These are phyloP conservation scores for Elymnias hypermnestra DNA, from an alignment of 1,140 invertebrate genomes.

Conservation along the genomic window DNA sequence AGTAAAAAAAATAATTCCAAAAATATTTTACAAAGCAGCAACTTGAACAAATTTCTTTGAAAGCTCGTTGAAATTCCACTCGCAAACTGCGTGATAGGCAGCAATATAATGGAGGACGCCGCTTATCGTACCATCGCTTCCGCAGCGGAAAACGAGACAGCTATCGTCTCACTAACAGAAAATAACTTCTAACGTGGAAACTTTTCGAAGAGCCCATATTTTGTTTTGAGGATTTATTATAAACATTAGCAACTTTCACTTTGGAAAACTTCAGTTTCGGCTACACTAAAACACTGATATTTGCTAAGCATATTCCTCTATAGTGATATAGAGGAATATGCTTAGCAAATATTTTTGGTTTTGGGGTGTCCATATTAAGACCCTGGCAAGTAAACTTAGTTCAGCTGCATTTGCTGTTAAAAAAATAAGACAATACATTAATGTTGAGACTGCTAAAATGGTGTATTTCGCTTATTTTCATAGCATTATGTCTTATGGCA, in stretches of 20 bases:
- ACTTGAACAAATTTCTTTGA: slow-evolving; percentile 9
- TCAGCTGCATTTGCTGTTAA: too few relatives aligned
- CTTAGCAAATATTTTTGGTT: too few relatives aligned
- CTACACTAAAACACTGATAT: too few relatives aligned
- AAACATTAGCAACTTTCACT: neutral
- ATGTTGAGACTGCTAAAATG: too few relatives aligned
- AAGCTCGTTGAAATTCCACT: slow-evolving; percentile 25
- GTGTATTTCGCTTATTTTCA: too few relatives aligned
- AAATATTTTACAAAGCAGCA: neutral
- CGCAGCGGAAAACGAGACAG: slow-evolving; percentile 37
- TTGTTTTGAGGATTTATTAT: slow-evolving; percentile 16
- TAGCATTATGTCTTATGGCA: too few relatives aligned
- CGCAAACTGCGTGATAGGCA: slow-evolving; percentile 31
- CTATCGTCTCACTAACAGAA: slow-evolving; percentile 37
- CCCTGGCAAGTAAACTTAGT: too few relatives aligned
- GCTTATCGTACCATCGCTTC: slow-evolving; percentile 46
- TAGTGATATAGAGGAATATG: too few relatives aligned
- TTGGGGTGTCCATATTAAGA: too few relatives aligned
- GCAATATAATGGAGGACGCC: slow-evolving; percentile 37
- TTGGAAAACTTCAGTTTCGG: too few relatives aligned
- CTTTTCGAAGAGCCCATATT: slow-evolving; percentile 21
- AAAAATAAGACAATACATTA: too few relatives aligned
- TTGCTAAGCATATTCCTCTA: too few relatives aligned
- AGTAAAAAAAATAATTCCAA: neutral
- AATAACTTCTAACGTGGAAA: slow-evolving; percentile 28